Evolutionary conservation across 2,797 vertebrate species (phyloP).

Genomic region (Chiloscyllium punctatum): DNA sequence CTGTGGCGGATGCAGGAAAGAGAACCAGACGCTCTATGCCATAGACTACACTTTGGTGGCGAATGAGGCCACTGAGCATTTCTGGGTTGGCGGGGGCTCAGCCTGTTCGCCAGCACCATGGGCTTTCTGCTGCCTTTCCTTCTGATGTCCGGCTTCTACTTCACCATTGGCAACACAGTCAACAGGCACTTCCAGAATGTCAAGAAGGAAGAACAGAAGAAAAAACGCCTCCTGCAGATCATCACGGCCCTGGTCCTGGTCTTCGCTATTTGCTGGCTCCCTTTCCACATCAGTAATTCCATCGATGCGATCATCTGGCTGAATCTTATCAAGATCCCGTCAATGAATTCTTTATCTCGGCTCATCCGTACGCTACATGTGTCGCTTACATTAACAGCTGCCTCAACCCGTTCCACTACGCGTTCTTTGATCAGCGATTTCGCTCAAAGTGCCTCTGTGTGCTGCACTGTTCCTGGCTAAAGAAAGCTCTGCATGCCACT

Average conservation of each 20-base stretch:
- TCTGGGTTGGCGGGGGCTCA: constrained; percentile 72
- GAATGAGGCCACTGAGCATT: constrained; percentile 58
- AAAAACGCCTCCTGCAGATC: constrained; percentile 75
- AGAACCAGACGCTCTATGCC: constrained; percentile 72
- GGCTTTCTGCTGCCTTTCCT: constrained; percentile 76
- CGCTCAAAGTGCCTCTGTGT: constrained; percentile 72
- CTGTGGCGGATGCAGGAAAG: constrained; percentile 72
- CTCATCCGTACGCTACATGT: constrained; percentile 79
- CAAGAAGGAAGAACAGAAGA: constrained; percentile 69
- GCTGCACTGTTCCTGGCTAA: constrained; percentile 62
- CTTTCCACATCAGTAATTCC: constrained; percentile 79
- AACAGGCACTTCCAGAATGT: constrained; percentile 72
- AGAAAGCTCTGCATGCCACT: constrained; percentile 69
- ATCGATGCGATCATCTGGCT: constrained; percentile 75
- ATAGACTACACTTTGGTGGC: constrained; percentile 73
- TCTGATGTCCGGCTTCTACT: constrained; percentile 79
- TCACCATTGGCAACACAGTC: constrained; percentile 72
- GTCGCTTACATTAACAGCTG: constrained; percentile 85
- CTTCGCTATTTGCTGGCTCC: constrained; percentile 82
- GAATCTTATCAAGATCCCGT: constrained; percentile 58
- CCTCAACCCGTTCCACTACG: constrained; percentile 82
- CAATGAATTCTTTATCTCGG: constrained; percentile 64
- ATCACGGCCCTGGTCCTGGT: constrained; percentile 77
- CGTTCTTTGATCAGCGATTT: constrained; percentile 78
- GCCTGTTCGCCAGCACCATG: constrained; percentile 72